phyloP scores from a whole-genome alignment of 2,797 vertebrate species.

The Okamejei kenojei region DNA sequence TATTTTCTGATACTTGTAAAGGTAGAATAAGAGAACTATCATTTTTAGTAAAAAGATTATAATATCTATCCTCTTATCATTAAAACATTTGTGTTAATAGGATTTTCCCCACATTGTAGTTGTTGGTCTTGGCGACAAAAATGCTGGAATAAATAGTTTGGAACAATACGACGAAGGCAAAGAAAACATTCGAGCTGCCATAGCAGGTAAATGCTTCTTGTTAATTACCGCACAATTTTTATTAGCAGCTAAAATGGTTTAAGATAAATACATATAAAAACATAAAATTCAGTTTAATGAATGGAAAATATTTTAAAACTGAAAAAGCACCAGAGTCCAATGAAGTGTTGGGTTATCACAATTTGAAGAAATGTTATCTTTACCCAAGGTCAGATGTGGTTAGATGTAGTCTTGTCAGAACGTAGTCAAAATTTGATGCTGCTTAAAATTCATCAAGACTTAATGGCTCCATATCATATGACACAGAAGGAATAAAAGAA shows the following conservation, averaged over 20 bases:
- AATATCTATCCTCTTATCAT: neutral
- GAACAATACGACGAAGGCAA: conserved; percentile 84
- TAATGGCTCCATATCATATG: neutral
- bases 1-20: too few relatives aligned
- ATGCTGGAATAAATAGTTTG: conserved; percentile 63
- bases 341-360: neutral
- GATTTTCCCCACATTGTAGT: conserved; percentile 80
- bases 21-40: neutral
- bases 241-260: neutral
- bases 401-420: neutral
- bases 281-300: neutral
- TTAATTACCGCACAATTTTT: neutral
- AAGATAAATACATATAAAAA: neutral
- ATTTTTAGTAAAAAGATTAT: neutral
- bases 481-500: neutral
- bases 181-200: conserved; percentile 80
- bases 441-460: conserved; percentile 1
- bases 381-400: neutral
- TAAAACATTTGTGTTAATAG: conserved; percentile 51
- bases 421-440: neutral
- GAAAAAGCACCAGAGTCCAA: neutral
- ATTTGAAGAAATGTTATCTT: neutral
- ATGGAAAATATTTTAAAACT: neutral
- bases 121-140: conserved; percentile 75
- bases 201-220: conserved; percentile 64